Conservation (phyloP, 30 jellyfish, hydroid and myxozoan species). For the Turritopsis dohrnii region DNA sequence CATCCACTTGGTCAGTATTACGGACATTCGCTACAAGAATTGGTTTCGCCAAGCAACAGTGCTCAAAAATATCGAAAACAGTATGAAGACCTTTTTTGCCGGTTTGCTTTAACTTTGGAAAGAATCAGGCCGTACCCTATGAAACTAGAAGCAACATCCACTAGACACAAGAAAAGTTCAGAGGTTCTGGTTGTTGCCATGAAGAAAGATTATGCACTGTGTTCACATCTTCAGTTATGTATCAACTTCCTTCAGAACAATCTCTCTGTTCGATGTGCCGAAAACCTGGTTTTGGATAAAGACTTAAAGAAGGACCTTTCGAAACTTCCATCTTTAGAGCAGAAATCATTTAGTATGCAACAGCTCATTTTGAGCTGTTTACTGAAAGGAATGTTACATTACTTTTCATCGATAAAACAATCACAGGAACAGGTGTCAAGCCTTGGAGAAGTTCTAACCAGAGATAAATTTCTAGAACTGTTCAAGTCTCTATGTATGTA, state of each 20-base stretch:
- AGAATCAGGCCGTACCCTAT: constrained; percentile 25
- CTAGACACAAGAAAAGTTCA: constrained; percentile 6
- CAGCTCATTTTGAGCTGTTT: constrained; percentile 38
- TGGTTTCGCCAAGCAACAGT: background rate
- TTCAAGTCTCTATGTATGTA: constrained; percentile 45
- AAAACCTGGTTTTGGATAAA: background rate
- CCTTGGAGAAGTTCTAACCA: background rate
- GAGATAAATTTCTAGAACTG: constrained; percentile 41
- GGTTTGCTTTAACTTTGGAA: constrained; percentile 61
- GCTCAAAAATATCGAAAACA: constrained; percentile 36
- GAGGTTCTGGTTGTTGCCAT: background rate
- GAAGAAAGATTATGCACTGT: constrained; percentile 25
- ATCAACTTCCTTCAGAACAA: constrained; percentile 29
- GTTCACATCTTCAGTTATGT: constrained; percentile 28
- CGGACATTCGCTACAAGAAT: constrained; percentile 53
- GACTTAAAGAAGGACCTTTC: background rate
- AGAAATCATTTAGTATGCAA: constrained; percentile 21
- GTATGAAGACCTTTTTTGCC: constrained; percentile 56
- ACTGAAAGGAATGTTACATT: constrained; percentile 30
- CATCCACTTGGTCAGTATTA: constrained; percentile 83
- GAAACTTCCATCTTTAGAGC: background rate
- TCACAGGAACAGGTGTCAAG: background rate
- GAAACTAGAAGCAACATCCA: background rate
- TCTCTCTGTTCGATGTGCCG: background rate
- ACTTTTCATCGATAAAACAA: background rate